Conservation (phyloP, 2,797 vertebrate species). For the Rhincodon typus region DNA sequence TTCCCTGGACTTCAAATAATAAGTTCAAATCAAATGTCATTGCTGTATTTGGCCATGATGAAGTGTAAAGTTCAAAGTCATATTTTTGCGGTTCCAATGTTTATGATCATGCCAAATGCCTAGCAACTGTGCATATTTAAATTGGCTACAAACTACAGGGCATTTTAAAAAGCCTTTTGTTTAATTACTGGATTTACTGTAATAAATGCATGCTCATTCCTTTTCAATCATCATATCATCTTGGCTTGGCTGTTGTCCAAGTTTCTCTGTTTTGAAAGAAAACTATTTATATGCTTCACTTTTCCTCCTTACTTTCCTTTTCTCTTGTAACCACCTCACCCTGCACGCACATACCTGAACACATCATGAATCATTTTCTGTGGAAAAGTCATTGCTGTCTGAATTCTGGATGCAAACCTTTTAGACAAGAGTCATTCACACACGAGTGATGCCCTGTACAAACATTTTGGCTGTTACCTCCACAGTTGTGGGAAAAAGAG, state of each 20-base stretch:
- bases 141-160: not conserved
- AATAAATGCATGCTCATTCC: not conserved
- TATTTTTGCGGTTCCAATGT: not conserved
- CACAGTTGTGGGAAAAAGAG: not conserved
- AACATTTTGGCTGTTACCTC: not conserved
- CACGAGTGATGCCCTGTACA: not conserved
- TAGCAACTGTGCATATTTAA: not conserved
- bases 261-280: constrained; percentile 21
- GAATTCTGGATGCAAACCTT: not conserved
- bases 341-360: not conserved
- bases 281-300: not conserved
- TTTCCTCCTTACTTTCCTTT: not conserved
- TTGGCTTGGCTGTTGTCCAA: constrained; percentile 8
- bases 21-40: not conserved
- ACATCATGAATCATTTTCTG: constrained; percentile 1
- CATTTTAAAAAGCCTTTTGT: constrained; percentile 10
- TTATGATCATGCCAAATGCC: not conserved
- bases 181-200: not conserved
- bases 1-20: not conserved
- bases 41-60: not conserved
- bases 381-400: not conserved
- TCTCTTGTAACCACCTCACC: constrained; percentile 6
- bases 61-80: not conserved
- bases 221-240: not conserved
- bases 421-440: not conserved